phyloP scores from a whole-genome alignment of 2,113 vertebrate species.

The human (Homo sapiens) region DNA sequence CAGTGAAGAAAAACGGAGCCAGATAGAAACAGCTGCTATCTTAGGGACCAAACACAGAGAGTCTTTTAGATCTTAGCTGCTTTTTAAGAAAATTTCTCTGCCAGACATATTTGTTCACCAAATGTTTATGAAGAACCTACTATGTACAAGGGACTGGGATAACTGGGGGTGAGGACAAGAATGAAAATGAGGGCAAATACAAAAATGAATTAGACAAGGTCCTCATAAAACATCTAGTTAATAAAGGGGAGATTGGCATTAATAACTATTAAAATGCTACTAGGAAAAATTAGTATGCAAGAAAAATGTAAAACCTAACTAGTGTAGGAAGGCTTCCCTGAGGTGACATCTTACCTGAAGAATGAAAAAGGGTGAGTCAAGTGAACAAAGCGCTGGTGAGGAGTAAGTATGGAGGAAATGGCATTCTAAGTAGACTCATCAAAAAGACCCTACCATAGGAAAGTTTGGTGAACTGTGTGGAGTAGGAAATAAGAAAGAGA shows the following conservation, averaged over 20 bases:
- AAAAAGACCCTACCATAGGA: background rate
- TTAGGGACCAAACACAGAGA: background rate
- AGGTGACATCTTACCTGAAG: background rate
- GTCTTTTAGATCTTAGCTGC: background rate
- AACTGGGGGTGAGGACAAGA: background rate
- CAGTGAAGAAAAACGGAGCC: background rate
- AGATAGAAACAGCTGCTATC: background rate
- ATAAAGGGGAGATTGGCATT: background rate
- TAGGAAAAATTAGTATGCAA: slow-evolving; percentile 2
- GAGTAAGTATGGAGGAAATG: background rate
- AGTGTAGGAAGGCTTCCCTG: background rate
- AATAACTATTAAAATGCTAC: background rate
- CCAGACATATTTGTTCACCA: background rate
- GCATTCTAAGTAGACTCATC: background rate
- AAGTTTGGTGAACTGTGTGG: background rate
- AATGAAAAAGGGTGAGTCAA: background rate
- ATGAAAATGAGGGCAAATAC: background rate
- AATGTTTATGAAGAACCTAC: background rate
- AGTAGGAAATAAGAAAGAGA: background rate
- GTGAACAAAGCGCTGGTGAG: background rate
- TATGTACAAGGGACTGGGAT: background rate
- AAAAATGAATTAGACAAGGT: background rate
- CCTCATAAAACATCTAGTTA: background rate
- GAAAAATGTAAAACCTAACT: background rate
- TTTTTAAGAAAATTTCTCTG: background rate